Conservation (phyloP, 2,113 vertebrate genomes). For the Alces alces region DNA sequence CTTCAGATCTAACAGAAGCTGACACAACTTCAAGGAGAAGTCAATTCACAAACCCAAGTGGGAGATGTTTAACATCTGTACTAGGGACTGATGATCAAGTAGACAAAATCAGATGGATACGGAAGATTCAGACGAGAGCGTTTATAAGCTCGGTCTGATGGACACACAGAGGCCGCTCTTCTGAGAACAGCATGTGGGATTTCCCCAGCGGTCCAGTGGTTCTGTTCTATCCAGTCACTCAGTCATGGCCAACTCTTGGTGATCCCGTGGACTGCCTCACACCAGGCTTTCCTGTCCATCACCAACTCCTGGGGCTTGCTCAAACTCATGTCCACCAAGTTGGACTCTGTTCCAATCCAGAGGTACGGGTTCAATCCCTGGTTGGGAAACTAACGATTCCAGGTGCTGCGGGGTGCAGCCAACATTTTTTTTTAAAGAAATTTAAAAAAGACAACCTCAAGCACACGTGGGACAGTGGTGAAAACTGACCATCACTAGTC, state of each 20-base stretch:
- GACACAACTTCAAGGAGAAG: not conserved
- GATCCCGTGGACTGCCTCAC: not conserved
- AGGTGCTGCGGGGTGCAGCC: not conserved
- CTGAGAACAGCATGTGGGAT: not conserved
- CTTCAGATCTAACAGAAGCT: not conserved
- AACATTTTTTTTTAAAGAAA: not conserved
- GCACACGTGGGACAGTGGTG: fast-evolving
- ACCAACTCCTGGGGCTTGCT: not conserved
- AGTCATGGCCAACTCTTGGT: fast-evolving
- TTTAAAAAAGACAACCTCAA: not conserved
- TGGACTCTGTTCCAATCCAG: not conserved
- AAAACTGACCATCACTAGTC: not conserved
- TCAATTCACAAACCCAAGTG: not conserved
- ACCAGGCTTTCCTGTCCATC: not conserved
- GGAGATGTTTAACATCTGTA: too few relatives aligned
- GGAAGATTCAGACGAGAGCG: fast-evolving
- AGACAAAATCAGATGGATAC: not conserved
- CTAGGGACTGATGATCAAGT: not conserved
- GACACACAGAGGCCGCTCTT: not conserved
- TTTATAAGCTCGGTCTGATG: not conserved
- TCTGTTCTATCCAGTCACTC: not conserved
- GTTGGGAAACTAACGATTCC: not conserved
- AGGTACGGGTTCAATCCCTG: not conserved
- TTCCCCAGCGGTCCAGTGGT: not conserved
- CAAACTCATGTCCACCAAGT: not conserved